A percentile compares a stretch with the other conserved stretches of the same genome.
Conservation (phyloP, 2,797 vertebrate species). For the Urophycis tenuis region DNA sequence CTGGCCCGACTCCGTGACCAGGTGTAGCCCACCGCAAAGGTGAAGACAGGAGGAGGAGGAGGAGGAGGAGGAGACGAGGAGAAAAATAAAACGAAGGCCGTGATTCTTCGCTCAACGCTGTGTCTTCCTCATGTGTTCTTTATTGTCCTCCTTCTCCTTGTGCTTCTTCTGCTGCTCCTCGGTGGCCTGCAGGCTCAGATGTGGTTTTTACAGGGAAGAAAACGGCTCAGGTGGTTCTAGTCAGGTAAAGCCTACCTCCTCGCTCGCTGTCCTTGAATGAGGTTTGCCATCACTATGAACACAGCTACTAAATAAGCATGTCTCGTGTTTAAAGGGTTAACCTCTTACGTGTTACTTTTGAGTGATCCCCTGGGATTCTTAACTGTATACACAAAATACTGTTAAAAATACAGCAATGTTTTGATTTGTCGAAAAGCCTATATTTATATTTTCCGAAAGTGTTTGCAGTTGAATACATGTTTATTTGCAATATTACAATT, state of each 20-base stretch:
- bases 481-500: background rate
- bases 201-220: background rate
- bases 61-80: constrained; percentile 4
- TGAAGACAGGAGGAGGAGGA: constrained; percentile 11
- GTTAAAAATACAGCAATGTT: background rate
- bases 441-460: too few relatives aligned
- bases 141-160: background rate
- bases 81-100: background rate
- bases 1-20: constrained; percentile 57
- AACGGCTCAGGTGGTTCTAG: background rate
- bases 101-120: background rate
- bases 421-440: too few relatives aligned
- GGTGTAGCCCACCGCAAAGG: constrained; percentile 22
- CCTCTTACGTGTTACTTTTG: too few relatives aligned
- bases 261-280: too few relatives aligned
- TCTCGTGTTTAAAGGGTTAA: background rate
- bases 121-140: background rate
- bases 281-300: background rate
- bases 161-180: background rate
- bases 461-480: too few relatives aligned
- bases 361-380: background rate
- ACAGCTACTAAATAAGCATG: background rate
- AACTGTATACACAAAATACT: background rate
- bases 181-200: background rate
- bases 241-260: background rate